Percentiles rank a stretch among this genome's conserved stretches.
Conservation (phyloP, 2,888 invertebrate genomes). For the Linyphia triangularis region DNA sequence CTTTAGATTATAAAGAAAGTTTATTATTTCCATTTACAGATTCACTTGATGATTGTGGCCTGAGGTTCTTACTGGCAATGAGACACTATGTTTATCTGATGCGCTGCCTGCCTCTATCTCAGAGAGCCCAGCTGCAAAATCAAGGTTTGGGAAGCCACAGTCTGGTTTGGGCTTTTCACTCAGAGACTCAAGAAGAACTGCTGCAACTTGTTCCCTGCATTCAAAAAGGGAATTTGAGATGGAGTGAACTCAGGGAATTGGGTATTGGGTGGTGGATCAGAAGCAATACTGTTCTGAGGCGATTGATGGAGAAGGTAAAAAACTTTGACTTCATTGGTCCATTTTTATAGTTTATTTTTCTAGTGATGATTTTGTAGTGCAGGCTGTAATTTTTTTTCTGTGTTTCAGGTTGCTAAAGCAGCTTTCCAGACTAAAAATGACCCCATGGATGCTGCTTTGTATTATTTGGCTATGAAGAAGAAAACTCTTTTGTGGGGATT, state of each 20-base stretch:
- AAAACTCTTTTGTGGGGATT: conserved; percentile 97
- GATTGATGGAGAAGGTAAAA: conserved; percentile 89
- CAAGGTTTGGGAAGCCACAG: conserved; percentile 86
- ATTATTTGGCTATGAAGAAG: conserved; percentile 98
- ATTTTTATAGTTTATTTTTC: background rate
- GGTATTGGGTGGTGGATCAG: conserved; percentile 98
- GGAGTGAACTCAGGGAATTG: conserved; percentile 93
- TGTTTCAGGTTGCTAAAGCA: conserved; percentile 88
- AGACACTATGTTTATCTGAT: conserved; percentile 97
- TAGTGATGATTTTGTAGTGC: background rate
- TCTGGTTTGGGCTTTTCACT: conserved; percentile 99
- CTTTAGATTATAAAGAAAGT: too few species aligned
- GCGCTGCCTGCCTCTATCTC: conserved; percentile 93
- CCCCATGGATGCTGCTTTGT: conserved; percentile 97
- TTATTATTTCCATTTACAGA: too few species aligned
- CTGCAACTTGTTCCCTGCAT: conserved; percentile 89
- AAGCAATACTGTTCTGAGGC: conserved; percentile 88
- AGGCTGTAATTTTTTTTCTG: background rate
- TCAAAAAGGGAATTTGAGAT: conserved; percentile 83
- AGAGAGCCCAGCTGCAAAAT: conserved; percentile 90
- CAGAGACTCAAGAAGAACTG: conserved; percentile 97
- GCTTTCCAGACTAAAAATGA: conserved; percentile 95
- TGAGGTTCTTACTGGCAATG: conserved; percentile 97
- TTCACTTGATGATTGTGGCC: conserved; percentile 94
- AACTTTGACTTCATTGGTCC: background rate